Evolutionary conservation across 2,113 vertebrate species (phyloP).

Genomic region (Cettia cetti): DNA sequence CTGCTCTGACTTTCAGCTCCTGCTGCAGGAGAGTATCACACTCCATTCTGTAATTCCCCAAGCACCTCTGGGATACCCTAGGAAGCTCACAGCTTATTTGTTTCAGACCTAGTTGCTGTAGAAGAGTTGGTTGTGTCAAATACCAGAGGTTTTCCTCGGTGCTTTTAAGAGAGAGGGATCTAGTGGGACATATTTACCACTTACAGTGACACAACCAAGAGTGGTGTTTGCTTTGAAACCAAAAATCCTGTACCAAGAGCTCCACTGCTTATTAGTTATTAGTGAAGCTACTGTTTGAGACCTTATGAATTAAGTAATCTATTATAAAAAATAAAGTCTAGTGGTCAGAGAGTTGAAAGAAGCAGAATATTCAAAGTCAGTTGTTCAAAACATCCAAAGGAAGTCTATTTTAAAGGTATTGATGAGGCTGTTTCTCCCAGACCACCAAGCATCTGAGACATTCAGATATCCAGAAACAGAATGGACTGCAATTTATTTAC

Average conservation of each 20-base stretch:
- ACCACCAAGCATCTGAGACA: not conserved
- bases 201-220: not conserved
- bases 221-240: not conserved
- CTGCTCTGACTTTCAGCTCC: not conserved
- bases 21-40: not conserved
- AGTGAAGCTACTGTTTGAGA: not conserved
- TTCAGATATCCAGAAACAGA: not conserved
- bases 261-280: not conserved
- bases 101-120: not conserved
- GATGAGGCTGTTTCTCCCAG: not conserved
- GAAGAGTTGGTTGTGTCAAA: not conserved
- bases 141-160: not conserved
- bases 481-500: not conserved
- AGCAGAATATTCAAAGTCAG: not conserved
- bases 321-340: not conserved
- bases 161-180: not conserved
- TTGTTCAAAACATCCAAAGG: not conserved
- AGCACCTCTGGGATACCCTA: not conserved
- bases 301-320: not conserved
- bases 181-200: not conserved
- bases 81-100: not conserved
- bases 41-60: not conserved
- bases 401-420: not conserved
- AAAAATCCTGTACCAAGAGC: not conserved
- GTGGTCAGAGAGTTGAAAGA: not conserved